phyloP scores from a whole-genome alignment of 2,888 invertebrate genomes.

The Strigamia maritima region DNA sequence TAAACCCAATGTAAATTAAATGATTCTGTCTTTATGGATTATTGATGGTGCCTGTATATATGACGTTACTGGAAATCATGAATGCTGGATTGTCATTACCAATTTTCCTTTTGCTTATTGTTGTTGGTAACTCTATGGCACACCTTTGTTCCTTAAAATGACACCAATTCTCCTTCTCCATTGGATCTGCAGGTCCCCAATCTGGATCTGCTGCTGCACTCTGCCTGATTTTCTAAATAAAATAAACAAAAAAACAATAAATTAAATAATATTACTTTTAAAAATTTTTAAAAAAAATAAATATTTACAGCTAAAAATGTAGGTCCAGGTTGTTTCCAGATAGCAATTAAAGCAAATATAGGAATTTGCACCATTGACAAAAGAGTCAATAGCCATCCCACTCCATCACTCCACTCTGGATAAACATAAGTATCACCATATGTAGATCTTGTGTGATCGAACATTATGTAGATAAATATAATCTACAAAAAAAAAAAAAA shows the following conservation, averaged over 20 bases:
- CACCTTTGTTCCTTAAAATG: neutral
- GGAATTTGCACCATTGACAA: constrained; percentile 46
- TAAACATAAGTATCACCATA: constrained; percentile 45
- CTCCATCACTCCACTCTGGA: constrained; percentile 46
- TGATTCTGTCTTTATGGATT: neutral
- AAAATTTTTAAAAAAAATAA: neutral
- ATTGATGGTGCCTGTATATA: too few species aligned
- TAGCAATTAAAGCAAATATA: constrained; percentile 39
- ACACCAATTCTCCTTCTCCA: constrained; percentile 31
- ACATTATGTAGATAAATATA: constrained; percentile 47
- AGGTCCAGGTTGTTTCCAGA: constrained; percentile 37
- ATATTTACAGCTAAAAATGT: constrained; percentile 41
- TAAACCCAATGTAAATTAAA: too few species aligned
- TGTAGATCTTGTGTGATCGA: constrained; percentile 42
- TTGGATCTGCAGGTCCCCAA: constrained; percentile 37
- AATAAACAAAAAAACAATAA: neutral
- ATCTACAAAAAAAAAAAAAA: constrained; percentile 43
- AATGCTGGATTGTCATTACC: constrained; percentile 20
- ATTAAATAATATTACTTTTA: neutral
- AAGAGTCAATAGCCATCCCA: constrained; percentile 47
- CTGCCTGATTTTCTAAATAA: constrained; percentile 36
- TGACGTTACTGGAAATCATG: too few species aligned
- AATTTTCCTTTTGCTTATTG: neutral
- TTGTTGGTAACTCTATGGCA: constrained; percentile 2
- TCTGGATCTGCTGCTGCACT: constrained; percentile 34